Evolutionary conservation across 2,888 invertebrate genomes (phyloP).

Genomic region (Xestia ashworthii): DNA sequence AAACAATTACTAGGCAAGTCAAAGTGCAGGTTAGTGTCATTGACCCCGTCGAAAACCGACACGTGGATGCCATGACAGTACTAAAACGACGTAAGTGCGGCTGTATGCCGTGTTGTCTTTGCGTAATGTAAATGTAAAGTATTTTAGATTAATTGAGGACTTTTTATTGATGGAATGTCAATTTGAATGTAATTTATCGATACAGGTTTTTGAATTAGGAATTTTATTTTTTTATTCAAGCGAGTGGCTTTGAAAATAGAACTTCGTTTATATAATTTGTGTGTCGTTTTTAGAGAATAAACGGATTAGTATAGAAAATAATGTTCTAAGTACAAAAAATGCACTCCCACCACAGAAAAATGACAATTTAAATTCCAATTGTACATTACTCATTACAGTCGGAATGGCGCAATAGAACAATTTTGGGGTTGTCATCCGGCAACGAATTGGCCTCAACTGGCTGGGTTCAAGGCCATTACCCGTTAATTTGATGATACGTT

Average conservation of each 20-base stretch:
- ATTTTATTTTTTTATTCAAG: conserved; percentile 7
- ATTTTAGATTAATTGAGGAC: conserved; percentile 28
- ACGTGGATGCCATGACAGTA: conserved; percentile 74
- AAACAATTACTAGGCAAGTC: conserved; percentile 77
- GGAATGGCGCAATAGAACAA: conserved; percentile 68
- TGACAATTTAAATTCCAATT: conserved; percentile 47
- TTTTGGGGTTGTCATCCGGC: conserved; percentile 72
- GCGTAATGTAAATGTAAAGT: conserved; percentile 38
- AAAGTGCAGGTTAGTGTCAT: conserved; percentile 82
- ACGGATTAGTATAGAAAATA: background rate
- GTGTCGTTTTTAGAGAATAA: background rate
- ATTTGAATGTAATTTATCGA: conserved; percentile 32
- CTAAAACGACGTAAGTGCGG: conserved; percentile 60
- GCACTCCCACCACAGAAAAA: conserved; percentile 32
- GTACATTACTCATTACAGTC: conserved; percentile 58
- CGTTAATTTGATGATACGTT: conserved; percentile 71
- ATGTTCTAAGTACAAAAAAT: conserved; percentile 10
- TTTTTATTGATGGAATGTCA: conserved; percentile 49
- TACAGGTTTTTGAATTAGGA: conserved; percentile 33
- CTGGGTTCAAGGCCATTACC: conserved; percentile 72
- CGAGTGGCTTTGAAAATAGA: background rate
- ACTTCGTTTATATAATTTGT: background rate
- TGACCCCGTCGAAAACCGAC: conserved; percentile 82
- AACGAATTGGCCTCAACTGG: conserved; percentile 70
- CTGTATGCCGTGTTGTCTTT: conserved; percentile 49